Percentiles rank a stretch among this genome's conserved stretches.
Evolutionary conservation across 2,797 vertebrate species (phyloP).

Genomic region (Poecilia picta): DNA sequence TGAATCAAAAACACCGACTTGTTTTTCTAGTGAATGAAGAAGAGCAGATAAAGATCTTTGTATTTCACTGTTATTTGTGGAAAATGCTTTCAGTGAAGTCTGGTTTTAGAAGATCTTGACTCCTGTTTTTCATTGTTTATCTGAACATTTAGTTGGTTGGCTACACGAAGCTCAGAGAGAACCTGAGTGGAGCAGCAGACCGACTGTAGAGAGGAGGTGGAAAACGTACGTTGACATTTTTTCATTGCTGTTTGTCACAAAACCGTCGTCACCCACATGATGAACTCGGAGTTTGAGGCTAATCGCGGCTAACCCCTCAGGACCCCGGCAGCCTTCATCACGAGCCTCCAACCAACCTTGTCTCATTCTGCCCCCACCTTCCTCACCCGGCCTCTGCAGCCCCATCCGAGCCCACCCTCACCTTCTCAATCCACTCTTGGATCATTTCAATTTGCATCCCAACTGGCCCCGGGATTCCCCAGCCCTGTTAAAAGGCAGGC

Average conservation of each 20-base stretch:
- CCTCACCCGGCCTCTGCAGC: conserved; percentile 54
- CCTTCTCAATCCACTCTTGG: conserved; percentile 81
- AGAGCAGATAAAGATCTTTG: conserved; percentile 39
- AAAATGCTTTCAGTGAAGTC: conserved; percentile 32
- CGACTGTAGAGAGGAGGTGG: conserved; percentile 31
- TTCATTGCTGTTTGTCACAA: conserved; percentile 37
- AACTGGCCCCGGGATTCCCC: conserved; percentile 79
- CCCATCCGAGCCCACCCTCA: conserved; percentile 72
- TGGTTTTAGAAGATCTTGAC: conserved; percentile 62
- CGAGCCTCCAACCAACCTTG: conserved; percentile 54
- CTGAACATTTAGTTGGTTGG: background rate
- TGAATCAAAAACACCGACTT: conserved; percentile 62
- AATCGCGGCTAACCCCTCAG: conserved; percentile 62
- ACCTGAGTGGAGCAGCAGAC: conserved; percentile 39
- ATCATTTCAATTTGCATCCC: conserved; percentile 87
- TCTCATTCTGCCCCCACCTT: conserved; percentile 55
- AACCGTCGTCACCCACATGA: conserved; percentile 62
- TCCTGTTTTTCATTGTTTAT: conserved; percentile 30
- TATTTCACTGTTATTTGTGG: conserved; percentile 44
- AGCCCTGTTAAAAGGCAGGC: conserved; percentile 84
- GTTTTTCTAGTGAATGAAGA: conserved; percentile 44
- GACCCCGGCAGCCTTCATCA: conserved; percentile 52
- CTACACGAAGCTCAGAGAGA: conserved; percentile 44
- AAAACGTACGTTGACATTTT: conserved; percentile 8
- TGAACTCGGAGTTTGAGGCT: conserved; percentile 58